Percentiles rank a stretch among this genome's conserved stretches.
These are phyloP conservation scores for Stegodyphus dumicola DNA, from an alignment of 1,140 invertebrate genomes.

Conservation along the genomic window DNA sequence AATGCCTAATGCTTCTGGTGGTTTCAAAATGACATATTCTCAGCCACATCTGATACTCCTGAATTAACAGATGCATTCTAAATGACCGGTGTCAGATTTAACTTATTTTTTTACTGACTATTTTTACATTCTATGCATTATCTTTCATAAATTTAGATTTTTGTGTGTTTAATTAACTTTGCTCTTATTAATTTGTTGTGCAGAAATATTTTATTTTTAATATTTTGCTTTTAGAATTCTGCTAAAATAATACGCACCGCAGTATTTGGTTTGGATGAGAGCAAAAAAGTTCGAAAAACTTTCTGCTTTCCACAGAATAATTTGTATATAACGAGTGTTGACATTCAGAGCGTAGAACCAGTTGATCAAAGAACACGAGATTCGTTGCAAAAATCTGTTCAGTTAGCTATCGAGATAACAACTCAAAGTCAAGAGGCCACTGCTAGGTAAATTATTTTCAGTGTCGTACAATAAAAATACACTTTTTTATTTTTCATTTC, in stretches of 20 bases:
- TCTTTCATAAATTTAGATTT: no score
- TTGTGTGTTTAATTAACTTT: no score
- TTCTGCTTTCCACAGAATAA: slow-evolving; percentile 71
- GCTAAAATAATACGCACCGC: slow-evolving; percentile 71
- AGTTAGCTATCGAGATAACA: slow-evolving; percentile 71
- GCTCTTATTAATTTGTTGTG: no score
- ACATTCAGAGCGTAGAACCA: slow-evolving; percentile 73
- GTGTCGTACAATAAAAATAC: background rate
- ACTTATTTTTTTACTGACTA: no score
- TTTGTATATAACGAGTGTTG: slow-evolving; percentile 71
- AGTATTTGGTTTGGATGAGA: slow-evolving; percentile 72
- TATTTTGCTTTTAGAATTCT: slow-evolving; percentile 67
- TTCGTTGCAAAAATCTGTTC: slow-evolving; percentile 72
- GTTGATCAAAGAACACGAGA: slow-evolving; percentile 73
- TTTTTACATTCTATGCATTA: no score
- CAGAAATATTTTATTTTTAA: no score
- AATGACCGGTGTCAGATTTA: no score
- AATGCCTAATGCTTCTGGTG: no score
- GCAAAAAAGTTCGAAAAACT: slow-evolving; percentile 67
- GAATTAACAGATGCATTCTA: no score
- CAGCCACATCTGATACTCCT: no score
- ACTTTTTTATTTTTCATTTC: no score
- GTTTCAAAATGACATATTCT: no score
- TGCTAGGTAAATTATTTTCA: slow-evolving; percentile 66
- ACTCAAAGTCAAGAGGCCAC: slow-evolving; percentile 72